These are phyloP conservation scores for Ornithoptera alexandrae DNA, from an alignment of 2,888 invertebrate species.

Conservation along the genomic window DNA sequence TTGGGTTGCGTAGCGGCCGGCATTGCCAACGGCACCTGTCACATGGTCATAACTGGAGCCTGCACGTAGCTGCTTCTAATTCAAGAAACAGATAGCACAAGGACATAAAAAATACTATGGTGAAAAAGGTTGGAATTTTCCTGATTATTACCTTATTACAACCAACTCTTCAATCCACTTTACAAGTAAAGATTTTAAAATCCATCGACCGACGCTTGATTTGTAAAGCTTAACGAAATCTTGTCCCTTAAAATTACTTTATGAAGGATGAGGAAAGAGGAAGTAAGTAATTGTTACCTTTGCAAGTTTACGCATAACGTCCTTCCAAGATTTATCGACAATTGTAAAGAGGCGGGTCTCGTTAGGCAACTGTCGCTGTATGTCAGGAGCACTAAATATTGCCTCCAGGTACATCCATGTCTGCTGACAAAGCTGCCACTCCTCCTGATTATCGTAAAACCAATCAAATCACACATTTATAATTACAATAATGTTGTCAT, in stretches of 20 bases:
- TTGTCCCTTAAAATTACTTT: neutral
- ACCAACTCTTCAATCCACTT: too few relatives aligned
- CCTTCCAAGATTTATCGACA: constrained; percentile 95
- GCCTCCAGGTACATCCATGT: constrained; percentile 97
- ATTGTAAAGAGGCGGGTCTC: constrained; percentile 92
- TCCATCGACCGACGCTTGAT: neutral
- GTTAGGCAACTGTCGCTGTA: constrained; percentile 93
- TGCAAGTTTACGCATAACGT: constrained; percentile 89
- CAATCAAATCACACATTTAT: neutral
- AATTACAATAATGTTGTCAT: too few relatives aligned
- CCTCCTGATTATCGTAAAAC: constrained; percentile 81
- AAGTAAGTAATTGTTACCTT: constrained; percentile 72
- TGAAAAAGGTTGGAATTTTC: too few relatives aligned
- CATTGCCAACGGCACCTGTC: constrained; percentile 87
- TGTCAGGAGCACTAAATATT: constrained; percentile 96
- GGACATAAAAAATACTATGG: too few relatives aligned
- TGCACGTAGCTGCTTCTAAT: neutral
- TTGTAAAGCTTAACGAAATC: neutral
- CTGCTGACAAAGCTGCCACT: constrained; percentile 93
- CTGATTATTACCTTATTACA: too few relatives aligned
- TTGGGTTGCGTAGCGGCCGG: constrained; percentile 88
- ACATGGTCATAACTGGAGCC: neutral
- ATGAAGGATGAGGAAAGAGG: too few relatives aligned
- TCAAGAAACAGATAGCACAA: too few relatives aligned
- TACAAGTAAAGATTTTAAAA: too few relatives aligned